Evolutionary conservation across 2,797 vertebrate genomes (phyloP), one percentile per base, ranked within the genome.

Genomic region (Pangasius sanitwongsei): DNA sequence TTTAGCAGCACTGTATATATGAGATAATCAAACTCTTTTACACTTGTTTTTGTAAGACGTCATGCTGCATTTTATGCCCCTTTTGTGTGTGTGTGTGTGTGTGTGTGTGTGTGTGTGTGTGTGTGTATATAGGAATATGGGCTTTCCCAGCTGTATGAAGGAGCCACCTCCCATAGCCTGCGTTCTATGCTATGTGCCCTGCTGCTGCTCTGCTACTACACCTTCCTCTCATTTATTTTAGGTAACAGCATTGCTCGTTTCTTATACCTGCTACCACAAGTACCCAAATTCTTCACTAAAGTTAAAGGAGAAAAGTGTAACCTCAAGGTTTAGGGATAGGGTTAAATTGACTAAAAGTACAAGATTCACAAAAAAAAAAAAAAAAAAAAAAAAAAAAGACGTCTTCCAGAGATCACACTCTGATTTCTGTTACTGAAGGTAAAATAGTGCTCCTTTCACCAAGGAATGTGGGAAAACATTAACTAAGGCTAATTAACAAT

Each of bases 151-250:
- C 95, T 97, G 88, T 90, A 92, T 2, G 92, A 94, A 1, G 96
- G 97, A 0, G 96, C 96, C 28, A 95, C 94, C 0, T 95, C 92
- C 34, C 89, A 93, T 86, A 97, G 96, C 90, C 92, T 97, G 91
- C 96, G 97, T 90, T 97, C 96, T 87, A 94, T 97, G 95, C 95
- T 97, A 72, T 97, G 97, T 23, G 96, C 95, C n/a, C 95, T 97
- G 91, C 93, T 97, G 13, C 94, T 97, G 87, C 97, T 97, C 87
- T 97, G 97, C 90, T 97, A 97, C 93, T 96, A 97, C 93, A 97
- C 97, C 85, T 97, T 97, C 89, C 95, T 97, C 90, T 96, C 95
- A 4, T 97, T 97, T 93, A 96, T 97, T 82, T 94, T 97, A 48
- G 97, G 97, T 97, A 94, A 90, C 15, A 16, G 48, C 2, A 31